Evolutionary conservation across 2,888 invertebrate species (phyloP).

Genomic region (Metallyticus violacea): DNA sequence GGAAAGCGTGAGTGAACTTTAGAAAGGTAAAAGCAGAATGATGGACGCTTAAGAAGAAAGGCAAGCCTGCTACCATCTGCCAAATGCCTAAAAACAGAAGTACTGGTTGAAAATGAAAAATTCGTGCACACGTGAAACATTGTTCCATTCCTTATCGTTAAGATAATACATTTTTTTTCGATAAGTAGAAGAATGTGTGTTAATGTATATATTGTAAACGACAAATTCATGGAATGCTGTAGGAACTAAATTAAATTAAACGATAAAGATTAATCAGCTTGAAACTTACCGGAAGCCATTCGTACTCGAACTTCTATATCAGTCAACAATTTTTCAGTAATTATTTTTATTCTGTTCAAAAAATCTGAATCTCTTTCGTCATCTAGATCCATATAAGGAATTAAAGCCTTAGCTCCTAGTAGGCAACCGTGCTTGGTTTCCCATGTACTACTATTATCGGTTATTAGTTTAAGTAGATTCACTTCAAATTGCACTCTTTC

Average conservation of each 20-base stretch:
- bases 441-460: conserved; percentile 41
- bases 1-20: no score
- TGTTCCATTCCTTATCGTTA: no score
- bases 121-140: no score
- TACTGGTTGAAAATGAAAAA: no score
- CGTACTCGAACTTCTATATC: conserved; percentile 49
- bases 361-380: conserved; percentile 38
- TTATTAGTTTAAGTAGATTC: conserved; percentile 33
- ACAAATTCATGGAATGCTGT: no score
- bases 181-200: no score
- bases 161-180: no score
- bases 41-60: no score
- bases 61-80: no score
- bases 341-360: conserved; percentile 36
- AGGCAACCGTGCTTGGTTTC: conserved; percentile 48
- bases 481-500: conserved; percentile 34
- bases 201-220: background rate
- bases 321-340: conserved; percentile 42
- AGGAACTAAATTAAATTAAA: background rate
- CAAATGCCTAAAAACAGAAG: no score
- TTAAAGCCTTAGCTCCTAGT: conserved; percentile 44
- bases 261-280: background rate
- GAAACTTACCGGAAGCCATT: conserved; percentile 46
- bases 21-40: no score
- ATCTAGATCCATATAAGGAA: conserved; percentile 37